Percentiles rank a stretch among this genome's conserved stretches.
These are phyloP conservation scores for Isichthys henryi DNA, from an alignment of 2,113 vertebrate species.

Conservation along the genomic window DNA sequence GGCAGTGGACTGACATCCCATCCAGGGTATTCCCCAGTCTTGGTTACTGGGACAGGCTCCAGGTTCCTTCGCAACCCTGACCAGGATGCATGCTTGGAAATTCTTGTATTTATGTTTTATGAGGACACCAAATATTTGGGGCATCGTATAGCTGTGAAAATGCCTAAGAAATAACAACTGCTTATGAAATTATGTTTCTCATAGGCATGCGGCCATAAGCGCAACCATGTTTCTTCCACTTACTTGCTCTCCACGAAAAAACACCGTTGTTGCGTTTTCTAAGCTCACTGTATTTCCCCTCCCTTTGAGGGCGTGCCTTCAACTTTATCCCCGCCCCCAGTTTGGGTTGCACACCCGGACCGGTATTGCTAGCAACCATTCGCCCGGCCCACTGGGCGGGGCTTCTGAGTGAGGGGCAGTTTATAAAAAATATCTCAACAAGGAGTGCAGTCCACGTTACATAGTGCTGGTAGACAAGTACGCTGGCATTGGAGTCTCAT, in stretches of 20 bases:
- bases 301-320: conserved; percentile 7
- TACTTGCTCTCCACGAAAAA: background rate
- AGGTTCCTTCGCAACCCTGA: background rate
- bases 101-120: background rate
- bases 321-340: conserved; percentile 21
- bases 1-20: background rate
- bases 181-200: background rate
- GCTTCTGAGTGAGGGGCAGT: conserved; percentile 22
- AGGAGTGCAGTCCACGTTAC: background rate
- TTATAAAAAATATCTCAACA: conserved; percentile 42
- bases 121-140: background rate
- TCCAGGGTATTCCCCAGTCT: background rate
- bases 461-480: background rate
- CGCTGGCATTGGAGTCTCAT: background rate
- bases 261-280: background rate
- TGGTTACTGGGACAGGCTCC: background rate
- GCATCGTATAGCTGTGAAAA: background rate
- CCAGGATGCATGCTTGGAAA: background rate
- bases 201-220: background rate
- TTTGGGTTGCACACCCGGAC: conserved; percentile 5
- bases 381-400: conserved; percentile 52
- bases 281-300: background rate
- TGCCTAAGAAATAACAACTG: background rate
- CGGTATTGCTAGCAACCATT: conserved; percentile 17
- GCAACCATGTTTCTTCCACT: background rate